Evolutionary conservation across 2,888 invertebrate genomes (phyloP).

Genomic region (Actias luna): DNA sequence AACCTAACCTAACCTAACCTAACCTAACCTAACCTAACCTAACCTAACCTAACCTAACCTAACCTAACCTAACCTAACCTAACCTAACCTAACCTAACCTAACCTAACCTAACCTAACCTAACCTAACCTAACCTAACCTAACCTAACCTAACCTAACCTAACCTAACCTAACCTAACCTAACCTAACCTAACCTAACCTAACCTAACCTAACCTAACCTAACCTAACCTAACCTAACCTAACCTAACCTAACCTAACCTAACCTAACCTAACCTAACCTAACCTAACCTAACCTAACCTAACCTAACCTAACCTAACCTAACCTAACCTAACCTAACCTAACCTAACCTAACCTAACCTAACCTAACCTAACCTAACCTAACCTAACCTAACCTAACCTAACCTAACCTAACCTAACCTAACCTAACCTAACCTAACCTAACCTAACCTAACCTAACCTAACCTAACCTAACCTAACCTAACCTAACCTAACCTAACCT

Average conservation of each 20-base stretch:
- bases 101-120: constrained; percentile 29
- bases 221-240: constrained; percentile 29
- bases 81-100: constrained; percentile 30
- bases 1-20: constrained; percentile 26
- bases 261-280: constrained; percentile 25
- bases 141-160: constrained; percentile 24
- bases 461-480: constrained; percentile 23
- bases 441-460: constrained; percentile 21
- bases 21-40: constrained; percentile 25
- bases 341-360: constrained; percentile 27
- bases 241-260: constrained; percentile 29
- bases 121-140: constrained; percentile 25
- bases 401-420: constrained; percentile 18
- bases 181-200: constrained; percentile 27
- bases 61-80: constrained; percentile 28
- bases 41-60: constrained; percentile 25
- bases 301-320: constrained; percentile 21
- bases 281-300: constrained; percentile 25
- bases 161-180: constrained; percentile 26
- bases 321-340: constrained; percentile 24
- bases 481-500: constrained; percentile 22
- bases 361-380: constrained; percentile 24
- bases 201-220: constrained; percentile 22
- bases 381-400: constrained; percentile 27
- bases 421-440: constrained; percentile 24